Percentiles rank a stretch among this genome's conserved stretches.
Evolutionary conservation across 2,113 vertebrate species (phyloP).

Genomic region (Myodes glareolus): DNA sequence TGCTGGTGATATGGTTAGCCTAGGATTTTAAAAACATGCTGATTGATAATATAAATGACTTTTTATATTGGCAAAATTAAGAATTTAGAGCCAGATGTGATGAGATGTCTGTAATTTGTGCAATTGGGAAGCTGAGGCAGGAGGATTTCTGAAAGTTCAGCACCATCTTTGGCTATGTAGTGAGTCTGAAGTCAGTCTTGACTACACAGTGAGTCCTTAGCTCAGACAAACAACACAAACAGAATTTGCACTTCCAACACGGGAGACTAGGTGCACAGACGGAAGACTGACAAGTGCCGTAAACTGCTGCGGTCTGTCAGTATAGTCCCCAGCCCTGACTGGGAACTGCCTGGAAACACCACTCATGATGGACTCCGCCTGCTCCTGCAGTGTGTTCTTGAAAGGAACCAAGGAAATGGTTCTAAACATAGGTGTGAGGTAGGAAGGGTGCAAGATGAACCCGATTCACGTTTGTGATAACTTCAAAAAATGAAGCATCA

Average conservation of each 20-base stretch:
- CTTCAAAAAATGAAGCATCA: too few species aligned
- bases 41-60: conserved; percentile 10
- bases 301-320: neutral
- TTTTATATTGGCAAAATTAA: neutral
- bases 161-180: neutral
- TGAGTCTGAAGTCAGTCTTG: neutral
- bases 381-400: neutral
- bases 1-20: neutral
- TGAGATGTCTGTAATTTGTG: neutral
- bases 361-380: neutral
- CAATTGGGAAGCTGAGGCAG: too few species aligned
- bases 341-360: neutral
- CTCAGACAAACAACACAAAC: neutral
- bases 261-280: neutral
- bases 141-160: too few species aligned
- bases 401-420: neutral
- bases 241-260: neutral
- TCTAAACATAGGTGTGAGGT: neutral
- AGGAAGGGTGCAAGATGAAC: neutral
- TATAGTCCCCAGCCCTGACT: neutral
- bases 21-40: neutral
- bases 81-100: neutral
- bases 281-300: neutral
- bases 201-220: neutral
- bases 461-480: too few species aligned